Base-by-base conservation (phyloP, 2,797 vertebrate genomes). In the Sphaeramia orbicularis region DNA sequence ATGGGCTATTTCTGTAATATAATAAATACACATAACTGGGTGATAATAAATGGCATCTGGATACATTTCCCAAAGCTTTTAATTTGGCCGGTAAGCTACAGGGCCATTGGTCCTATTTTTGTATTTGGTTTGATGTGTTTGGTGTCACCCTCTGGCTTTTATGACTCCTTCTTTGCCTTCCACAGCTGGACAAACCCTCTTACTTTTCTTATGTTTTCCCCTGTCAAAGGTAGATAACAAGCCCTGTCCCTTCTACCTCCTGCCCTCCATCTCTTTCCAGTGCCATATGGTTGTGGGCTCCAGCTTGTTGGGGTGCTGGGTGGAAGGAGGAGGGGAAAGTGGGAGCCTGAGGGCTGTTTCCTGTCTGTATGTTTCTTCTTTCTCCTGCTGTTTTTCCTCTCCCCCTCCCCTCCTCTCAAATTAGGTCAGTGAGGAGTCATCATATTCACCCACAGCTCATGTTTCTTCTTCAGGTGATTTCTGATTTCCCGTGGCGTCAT, bases 241-340 rank as follows among this genome's bases (percentile, higher is more conserved):
- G 16, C 55, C 2, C n/a, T 18, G 36, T 37, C 2, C n/a, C 37
- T 43, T 63, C 40, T 40, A 30, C 41, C 27, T 44, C 38, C 41
- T 7, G n/a, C 47, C n/a, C 12, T 53, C 38, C 19, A 0, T 43
- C 44, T 57, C 15, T 50, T 41, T 61, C 13, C 16, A 35, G 53
- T 83, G 77, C 69, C 88, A 86, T 87, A 90, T 89, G 88, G 76
- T 74, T 80, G 62, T 81, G 64, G 84, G 83, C 9, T 12, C 60
- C 0, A 37, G 75, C 51, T 76, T 47, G 57, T 78, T 73, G 85
- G 78, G 80, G 79, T 85, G 72, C 80, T 50, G 67, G 50, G 60
- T 71, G 54, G 68, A 53, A 65, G 65, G 67, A 67, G 83, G 57
- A 66, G 69, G 80, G 50, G 70, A 56, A 43, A 48, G 24, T 35